phyloP scores from a whole-genome alignment of 2,888 invertebrate genomes.

The Aphidoletes aphidimyza region DNA sequence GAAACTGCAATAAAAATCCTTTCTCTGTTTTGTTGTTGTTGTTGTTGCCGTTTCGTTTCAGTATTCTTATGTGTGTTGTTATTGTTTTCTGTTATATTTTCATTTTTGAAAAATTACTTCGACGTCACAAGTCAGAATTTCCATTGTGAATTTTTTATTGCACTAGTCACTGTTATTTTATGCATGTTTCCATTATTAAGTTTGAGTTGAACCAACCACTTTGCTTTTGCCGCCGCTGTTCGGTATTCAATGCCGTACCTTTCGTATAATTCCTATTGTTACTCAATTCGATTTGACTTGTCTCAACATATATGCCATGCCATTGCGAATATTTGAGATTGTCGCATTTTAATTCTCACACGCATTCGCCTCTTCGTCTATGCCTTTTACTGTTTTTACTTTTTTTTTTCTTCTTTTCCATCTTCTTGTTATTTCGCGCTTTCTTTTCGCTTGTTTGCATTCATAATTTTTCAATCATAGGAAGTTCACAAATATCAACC shows the following conservation, averaged over 20 bases:
- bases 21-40: not conserved
- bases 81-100: too few relatives aligned
- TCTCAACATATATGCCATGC: constrained; percentile 16
- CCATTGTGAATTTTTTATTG: not conserved
- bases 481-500: constrained; percentile 43
- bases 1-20: not conserved
- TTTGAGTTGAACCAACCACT: not conserved
- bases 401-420: too few relatives aligned
- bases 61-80: too few relatives aligned
- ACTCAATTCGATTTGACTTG: too few relatives aligned
- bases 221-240: not conserved
- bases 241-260: not conserved
- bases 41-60: too few relatives aligned
- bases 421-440: not conserved
- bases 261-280: not conserved
- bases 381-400: too few relatives aligned
- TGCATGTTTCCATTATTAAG: not conserved
- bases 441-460: not conserved
- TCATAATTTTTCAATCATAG: constrained; percentile 46
- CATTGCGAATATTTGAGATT: not conserved
- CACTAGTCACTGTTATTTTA: not conserved
- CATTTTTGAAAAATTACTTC: not conserved
- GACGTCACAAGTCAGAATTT: not conserved
- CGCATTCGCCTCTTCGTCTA: too few relatives aligned
- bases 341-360: not conserved